Base-by-base conservation (phyloP, 2,113 vertebrate species). In the Takifugu flavidus region DNA sequence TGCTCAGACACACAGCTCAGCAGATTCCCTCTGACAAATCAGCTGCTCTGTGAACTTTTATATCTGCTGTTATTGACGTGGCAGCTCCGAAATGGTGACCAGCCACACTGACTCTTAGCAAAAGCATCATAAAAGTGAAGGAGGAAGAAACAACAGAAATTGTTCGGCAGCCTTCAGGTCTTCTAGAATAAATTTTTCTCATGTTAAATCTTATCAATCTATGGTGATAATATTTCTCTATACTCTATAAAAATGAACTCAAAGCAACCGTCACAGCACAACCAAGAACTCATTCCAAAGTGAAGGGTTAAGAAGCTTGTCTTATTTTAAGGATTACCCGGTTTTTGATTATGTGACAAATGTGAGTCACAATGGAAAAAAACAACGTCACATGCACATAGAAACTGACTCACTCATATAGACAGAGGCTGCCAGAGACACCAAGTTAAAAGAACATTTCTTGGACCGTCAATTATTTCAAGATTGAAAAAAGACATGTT, bases 311-410 rank as follows among this genome's bases (percentile, higher is more conserved):
- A 20, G 20, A 20, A 20, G 20, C 20, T 20, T 20, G 20, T 20
- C 20, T 20, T 20, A 20, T 20, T 11, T 2, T 2, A 13, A 47
- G 45, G 13, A 13, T 14, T 15, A 14, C n/a, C 13, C 45, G 12
- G 87, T 87, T 82, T 78, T 80, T 87, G 86, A 91, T 91, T 89
- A 86, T 83, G 77, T 86, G 82, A 90, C 82, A 90, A 85, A 90
- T 89, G 83, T 87, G 82, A 90, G 87, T 87, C 86, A 89, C 84
- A 84, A 82, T 74, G 79, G 86, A 88, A 89, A 87, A 86, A 69
- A 66, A 76, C 70, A 58, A 39, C 7, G 7, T 39, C 49, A 67
- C 72, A 78, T 72, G 72, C 63, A 74, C 42, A 47, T 69, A 67
- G 27, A 78, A 57, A 75, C 25, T 11, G 65, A 77, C 55, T 78